Percentiles rank a stretch among this genome's conserved stretches.
These are phyloP conservation scores for Theretra japonica DNA, from an alignment of 2,888 invertebrate genomes.

Conservation along the genomic window DNA sequence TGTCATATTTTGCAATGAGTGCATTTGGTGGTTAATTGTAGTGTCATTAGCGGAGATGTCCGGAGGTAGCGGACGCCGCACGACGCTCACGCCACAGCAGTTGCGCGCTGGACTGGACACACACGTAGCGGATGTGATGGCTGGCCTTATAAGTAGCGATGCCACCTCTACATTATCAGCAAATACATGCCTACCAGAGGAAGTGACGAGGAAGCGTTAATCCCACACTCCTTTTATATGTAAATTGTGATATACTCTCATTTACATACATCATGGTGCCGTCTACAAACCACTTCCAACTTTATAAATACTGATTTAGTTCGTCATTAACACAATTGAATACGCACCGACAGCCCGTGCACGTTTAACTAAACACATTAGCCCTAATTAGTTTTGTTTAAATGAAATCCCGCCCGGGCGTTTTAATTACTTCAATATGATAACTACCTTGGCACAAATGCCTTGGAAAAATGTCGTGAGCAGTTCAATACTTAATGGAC, in stretches of 20 bases:
- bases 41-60: constrained; percentile 4
- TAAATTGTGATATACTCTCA: constrained; percentile 36
- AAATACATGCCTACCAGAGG: constrained; percentile 52
- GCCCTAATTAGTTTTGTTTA: constrained; percentile 21
- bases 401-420: constrained; percentile 7
- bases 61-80: neutral
- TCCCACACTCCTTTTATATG: constrained; percentile 43
- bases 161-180: constrained; percentile 45
- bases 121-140: constrained; percentile 61
- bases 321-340: constrained; percentile 2
- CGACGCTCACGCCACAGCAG: neutral
- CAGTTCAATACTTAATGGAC: neutral
- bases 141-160: constrained; percentile 59
- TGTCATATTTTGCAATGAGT: constrained; percentile 13
- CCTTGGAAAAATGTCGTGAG: neutral
- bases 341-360: constrained; percentile 2
- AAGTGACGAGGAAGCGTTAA: constrained; percentile 49
- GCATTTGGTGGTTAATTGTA: neutral
- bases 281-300: constrained; percentile 10
- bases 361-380: constrained; percentile 24
- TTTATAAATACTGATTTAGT: neutral
- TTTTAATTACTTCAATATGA: constrained; percentile 21
- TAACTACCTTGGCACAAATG: neutral
- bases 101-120: constrained; percentile 45
- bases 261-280: constrained; percentile 22